Conservation (phyloP, 2,113 vertebrate genomes). For the Semnornis frantzii region DNA sequence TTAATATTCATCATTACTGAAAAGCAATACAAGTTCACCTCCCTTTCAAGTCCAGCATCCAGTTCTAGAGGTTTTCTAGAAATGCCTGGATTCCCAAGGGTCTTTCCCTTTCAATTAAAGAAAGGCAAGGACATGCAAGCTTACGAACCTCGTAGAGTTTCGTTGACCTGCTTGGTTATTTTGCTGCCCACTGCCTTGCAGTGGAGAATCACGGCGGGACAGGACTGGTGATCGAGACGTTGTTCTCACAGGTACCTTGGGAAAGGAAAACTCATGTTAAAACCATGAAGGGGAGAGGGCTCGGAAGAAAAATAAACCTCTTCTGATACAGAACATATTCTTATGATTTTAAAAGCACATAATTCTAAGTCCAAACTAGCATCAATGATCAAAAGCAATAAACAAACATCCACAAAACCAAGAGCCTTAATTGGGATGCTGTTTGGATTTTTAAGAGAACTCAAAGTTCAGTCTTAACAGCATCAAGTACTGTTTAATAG, state of each 20-base stretch:
- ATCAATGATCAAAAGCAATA: neutral
- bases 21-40: neutral
- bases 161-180: constrained; percentile 85
- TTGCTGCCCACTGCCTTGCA: constrained; percentile 82
- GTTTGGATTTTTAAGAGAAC: neutral
- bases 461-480: neutral
- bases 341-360: neutral
- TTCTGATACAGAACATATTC: neutral
- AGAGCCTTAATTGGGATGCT: neutral
- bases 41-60: neutral
- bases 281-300: neutral
- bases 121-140: neutral
- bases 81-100: neutral
- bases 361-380: neutral
- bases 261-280: constrained; percentile 37
- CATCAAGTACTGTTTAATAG: neutral
- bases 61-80: neutral
- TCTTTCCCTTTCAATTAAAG: neutral
- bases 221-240: constrained; percentile 93
- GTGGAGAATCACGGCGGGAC: constrained; percentile 91
- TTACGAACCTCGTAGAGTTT: constrained; percentile 85
- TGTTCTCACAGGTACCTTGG: constrained; percentile 90
- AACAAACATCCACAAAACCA: constrained; percentile 28
- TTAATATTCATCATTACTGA: neutral
- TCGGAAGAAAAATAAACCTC: neutral